Evolutionary conservation across 2,113 vertebrate genomes (phyloP), one percentile per base, ranked within the genome.

Genomic region (Catharus bicknelli): DNA sequence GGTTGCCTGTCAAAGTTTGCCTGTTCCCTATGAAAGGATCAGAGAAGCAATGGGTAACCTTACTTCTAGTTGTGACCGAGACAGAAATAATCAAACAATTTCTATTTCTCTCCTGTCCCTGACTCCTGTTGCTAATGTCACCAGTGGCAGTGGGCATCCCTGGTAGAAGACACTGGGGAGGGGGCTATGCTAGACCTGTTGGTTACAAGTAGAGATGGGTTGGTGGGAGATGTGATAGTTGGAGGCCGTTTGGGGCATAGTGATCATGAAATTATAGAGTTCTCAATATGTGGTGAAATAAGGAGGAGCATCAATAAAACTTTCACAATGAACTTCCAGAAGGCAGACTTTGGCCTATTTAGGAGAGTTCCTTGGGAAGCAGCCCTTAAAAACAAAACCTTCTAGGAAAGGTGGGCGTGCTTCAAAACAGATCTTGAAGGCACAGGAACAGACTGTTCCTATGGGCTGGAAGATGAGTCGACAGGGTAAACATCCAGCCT

Each of bases 401-500:
- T 42, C 36, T 36, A 63, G 47, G 58, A 63, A 26, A 6, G 29
- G 13, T 77, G 17, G 13, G 30, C 3, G 2, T 77, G 13, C 47
- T n/a, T 63, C 47, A 51, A n/a, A 62, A 10, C 6, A n/a, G 22
- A 62, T 27, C 23, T 62, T 77, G 22, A 51, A 29, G 36, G 29
- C 36, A n/a, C 17, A 51, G 48, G 22, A 63, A 51, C 58, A 42
- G 22, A n/a, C 13, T 51, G 36, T 62, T 47, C 22, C 13, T 51
- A 29, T 51, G 47, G 4, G 5, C 47, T 16, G 29, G n/a, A 51
- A 77, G 29, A 77, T 62, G 17, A 62, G 29, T 42, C 0, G 0
- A 9, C 2, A 1, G 12, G 45, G 47, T 36, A 63, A 10, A 27
- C 1, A 1, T n/a, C 30, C 13, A 51, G 47, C 36, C 47, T 42